A percentile compares a stretch with the other conserved stretches of the same genome.
Evolutionary conservation across 1,140 invertebrate species (phyloP).

Genomic region (Mizuhopecten yessoensis): DNA sequence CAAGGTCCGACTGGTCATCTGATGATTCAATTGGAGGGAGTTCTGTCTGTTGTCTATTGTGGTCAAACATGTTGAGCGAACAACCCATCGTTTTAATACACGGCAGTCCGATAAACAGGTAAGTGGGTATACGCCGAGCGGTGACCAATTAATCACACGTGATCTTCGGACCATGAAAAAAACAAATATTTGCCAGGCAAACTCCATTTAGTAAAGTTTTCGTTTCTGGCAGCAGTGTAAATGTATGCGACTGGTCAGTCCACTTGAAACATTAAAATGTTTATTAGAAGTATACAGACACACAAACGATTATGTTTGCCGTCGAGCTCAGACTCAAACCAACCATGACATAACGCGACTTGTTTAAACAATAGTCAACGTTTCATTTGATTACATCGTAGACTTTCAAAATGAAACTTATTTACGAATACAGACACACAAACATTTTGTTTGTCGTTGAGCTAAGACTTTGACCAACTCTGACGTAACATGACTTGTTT

Average conservation of each 20-base stretch:
- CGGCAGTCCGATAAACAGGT: too few relatives aligned
- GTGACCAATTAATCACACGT: too few relatives aligned
- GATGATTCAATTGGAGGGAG: too few relatives aligned
- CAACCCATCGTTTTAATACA: too few relatives aligned
- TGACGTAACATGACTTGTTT: neutral
- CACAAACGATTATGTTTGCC: neutral
- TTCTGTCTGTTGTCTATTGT: too few relatives aligned
- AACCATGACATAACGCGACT: neutral
- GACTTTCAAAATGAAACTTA: neutral
- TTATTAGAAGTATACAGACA: neutral
- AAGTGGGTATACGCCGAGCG: neutral
- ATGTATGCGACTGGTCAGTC: neutral
- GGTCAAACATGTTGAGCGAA: too few relatives aligned
- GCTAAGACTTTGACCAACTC: neutral
- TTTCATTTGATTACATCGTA: neutral
- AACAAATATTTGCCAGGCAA: neutral
- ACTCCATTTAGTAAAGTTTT: too few relatives aligned
- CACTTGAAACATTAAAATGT: neutral
- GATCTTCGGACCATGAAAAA: neutral
- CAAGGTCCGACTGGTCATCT: neutral
- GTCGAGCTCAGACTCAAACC: neutral
- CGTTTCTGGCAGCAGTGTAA: too few relatives aligned
- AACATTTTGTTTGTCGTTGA: neutral
- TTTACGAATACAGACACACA: too few relatives aligned
- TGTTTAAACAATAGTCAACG: neutral